phyloP scores from a whole-genome alignment of 2,113 vertebrate species.

The Cyprinodon brontotheroides region DNA sequence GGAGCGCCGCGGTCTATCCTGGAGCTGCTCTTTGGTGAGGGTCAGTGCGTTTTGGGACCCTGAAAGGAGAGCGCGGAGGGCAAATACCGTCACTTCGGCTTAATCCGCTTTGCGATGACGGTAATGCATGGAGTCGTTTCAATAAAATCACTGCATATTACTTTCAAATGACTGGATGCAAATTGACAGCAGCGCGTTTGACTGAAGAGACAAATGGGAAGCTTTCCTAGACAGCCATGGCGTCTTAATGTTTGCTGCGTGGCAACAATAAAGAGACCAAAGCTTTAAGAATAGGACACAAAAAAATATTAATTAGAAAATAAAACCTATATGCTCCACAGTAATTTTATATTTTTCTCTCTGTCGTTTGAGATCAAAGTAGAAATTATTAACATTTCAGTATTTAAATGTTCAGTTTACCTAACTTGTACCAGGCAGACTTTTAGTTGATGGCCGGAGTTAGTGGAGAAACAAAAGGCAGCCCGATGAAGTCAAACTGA shows the following conservation, averaged over 20 bases:
- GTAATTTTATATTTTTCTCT: neutral
- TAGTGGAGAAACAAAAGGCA: conserved; percentile 58
- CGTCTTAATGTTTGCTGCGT: conserved; percentile 6
- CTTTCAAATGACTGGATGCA: conserved; percentile 50
- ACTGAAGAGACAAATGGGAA: conserved; percentile 28
- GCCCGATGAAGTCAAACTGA: conserved; percentile 79
- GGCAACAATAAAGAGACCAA: conserved; percentile 1
- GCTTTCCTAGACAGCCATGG: conserved; percentile 19
- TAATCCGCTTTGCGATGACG: conserved; percentile 67
- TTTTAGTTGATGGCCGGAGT: conserved; percentile 2
- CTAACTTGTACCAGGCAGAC: conserved; percentile 9
- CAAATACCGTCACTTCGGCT: conserved; percentile 65
- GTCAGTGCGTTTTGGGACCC: conserved; percentile 62
- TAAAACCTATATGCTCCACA: no score
- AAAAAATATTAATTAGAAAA: neutral
- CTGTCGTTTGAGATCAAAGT: neutral
- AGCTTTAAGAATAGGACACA: neutral
- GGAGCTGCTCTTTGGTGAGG: conserved; percentile 59
- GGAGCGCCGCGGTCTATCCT: conserved; percentile 66
- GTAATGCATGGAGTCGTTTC: conserved; percentile 64
- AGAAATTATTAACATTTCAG: no score
- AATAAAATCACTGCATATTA: conserved; percentile 72
- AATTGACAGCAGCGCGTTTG: conserved; percentile 51
- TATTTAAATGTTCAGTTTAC: neutral
- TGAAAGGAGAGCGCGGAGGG: conserved; percentile 52